These are phyloP conservation scores for Drosophila kepulauana DNA, from an alignment of 1,140 invertebrate genomes.

Conservation along the genomic window DNA sequence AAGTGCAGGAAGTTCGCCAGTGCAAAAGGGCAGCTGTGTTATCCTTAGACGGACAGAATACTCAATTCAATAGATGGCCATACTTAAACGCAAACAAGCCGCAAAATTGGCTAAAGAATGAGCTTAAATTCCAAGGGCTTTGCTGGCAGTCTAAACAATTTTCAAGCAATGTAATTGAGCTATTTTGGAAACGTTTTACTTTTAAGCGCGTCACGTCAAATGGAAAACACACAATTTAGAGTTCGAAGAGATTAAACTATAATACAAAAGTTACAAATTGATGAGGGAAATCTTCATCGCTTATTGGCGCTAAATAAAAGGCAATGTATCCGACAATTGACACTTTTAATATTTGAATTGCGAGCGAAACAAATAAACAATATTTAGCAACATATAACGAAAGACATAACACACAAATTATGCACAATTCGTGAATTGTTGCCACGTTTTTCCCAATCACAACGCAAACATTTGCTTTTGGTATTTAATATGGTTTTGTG, in stretches of 20 bases:
- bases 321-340: too few species aligned
- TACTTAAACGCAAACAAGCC: constrained; percentile 21
- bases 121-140: constrained; percentile 27
- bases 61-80: constrained; percentile 19
- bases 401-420: too few species aligned
- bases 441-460: too few species aligned
- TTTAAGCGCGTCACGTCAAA: neutral
- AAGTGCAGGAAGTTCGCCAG: constrained; percentile 29
- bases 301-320: too few species aligned
- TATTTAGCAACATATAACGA: too few species aligned
- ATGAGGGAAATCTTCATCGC: neutral
- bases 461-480: too few species aligned
- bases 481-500: too few species aligned
- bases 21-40: constrained; percentile 13
- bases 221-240: constrained; percentile 1
- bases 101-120: constrained; percentile 37
- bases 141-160: neutral
- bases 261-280: neutral
- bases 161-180: neutral
- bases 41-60: constrained; percentile 23
- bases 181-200: neutral
- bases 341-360: too few species aligned
- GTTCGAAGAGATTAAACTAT: neutral
- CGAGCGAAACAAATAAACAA: too few species aligned
- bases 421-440: too few species aligned